Evolutionary conservation across 92 coral and sea anemone species (phyloP), one percentile per base, ranked within the genome.

Genomic region (Siderastrea siderea): DNA sequence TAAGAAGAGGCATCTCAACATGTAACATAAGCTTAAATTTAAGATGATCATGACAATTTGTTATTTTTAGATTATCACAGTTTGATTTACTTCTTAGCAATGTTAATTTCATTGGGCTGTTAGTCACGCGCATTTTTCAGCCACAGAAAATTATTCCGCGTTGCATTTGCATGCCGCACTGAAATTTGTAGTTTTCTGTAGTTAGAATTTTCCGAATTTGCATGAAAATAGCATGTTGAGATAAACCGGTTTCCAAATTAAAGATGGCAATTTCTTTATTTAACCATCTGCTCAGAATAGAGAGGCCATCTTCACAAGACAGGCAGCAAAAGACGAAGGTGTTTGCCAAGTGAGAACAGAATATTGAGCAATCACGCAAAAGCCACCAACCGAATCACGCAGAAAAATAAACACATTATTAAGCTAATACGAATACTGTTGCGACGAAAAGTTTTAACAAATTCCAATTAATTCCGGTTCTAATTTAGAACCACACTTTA

Each of bases 211-310:
- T 60, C 57, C 54, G 69, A 78, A 61, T 78, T 78, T 76, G 45
- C 66, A 76, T 55, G 19, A n/a, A 49, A 48, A 74, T 73, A 16
- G 38, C 64, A n/a, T 44, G 47, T 67, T 44, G 38, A 67, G 47
- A 67, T 2, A 67, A 67, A 67, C 47, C 47, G 49, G 7, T 67
- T 38, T 44, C 71, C 3, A 70, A 47, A 70, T 70, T 70, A 70
- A 47, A 46, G 52, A 47, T 50, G 53, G 8, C 58, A 72, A 72
- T 72, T 71, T 72, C 59, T 49, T 48, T 52, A 74, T 74, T 53
- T 66, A 53, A 62, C 54, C 84, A 80, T 80, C 75, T 80, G 74
- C 59, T 66, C 74, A 57, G 45, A 47, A 9, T 44, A n/a, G 3
- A 69, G 68, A 38, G 59, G 15, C 16, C 66, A 43, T 14, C 38